Conservation (phyloP, 1,140 invertebrate species). For the Eurosta solidaginis region DNA sequence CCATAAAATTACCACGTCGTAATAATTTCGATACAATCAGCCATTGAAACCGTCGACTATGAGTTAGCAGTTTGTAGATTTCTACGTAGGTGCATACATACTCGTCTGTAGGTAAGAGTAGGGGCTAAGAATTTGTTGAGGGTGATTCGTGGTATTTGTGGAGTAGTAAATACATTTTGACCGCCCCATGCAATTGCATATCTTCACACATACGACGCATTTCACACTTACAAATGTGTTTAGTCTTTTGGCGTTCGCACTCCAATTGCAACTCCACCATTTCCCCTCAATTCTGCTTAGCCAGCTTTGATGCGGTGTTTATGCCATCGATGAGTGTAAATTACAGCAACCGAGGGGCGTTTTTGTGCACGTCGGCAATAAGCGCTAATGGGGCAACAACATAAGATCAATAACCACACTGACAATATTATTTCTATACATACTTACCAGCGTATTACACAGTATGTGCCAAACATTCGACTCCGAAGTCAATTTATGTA, state of each 20-base stretch:
- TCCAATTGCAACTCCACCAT: neutral
- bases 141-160: neutral
- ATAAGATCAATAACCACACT: neutral
- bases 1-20: slow-evolving; percentile 37
- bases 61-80: neutral
- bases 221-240: neutral
- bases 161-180: neutral
- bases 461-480: too few species aligned
- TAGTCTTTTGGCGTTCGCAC: neutral
- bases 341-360: slow-evolving; percentile 24
- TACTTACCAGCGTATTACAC: neutral
- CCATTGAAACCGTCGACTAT: slow-evolving; percentile 14
- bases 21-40: slow-evolving; percentile 37
- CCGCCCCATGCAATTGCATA: slow-evolving; percentile 1
- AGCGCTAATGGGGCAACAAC: slow-evolving; percentile 25
- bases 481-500: too few species aligned
- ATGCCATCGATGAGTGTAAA: slow-evolving; percentile 26
- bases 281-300: neutral
- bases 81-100: neutral
- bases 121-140: neutral
- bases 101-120: too few species aligned
- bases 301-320: neutral
- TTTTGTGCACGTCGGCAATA: slow-evolving; percentile 26
- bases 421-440: neutral
- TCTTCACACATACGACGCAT: neutral